Evolutionary conservation across 2,113 vertebrate genomes (phyloP).

Genomic region (Peromyscus polionotus): DNA sequence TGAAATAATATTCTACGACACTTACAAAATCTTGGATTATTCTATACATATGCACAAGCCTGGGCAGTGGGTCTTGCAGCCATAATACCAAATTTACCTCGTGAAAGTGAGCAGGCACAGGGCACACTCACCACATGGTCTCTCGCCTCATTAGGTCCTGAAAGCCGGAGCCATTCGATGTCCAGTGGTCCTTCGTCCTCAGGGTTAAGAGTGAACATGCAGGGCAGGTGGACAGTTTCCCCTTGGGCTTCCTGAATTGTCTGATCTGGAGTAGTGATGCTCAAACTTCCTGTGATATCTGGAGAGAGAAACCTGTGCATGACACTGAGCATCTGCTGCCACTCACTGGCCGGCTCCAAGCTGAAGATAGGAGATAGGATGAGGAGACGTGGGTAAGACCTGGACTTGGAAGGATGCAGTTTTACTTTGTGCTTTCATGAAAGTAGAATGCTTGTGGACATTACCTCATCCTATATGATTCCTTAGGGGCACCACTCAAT

Average conservation of each 20-base stretch:
- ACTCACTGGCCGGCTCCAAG: background rate
- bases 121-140: background rate
- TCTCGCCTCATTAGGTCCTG: background rate
- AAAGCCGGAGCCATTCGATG: background rate
- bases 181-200: background rate
- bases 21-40: background rate
- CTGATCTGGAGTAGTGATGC: background rate
- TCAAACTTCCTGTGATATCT: background rate
- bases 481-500: background rate
- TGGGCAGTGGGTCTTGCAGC: no score
- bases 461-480: background rate
- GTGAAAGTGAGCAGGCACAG: background rate
- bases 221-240: background rate
- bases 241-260: background rate
- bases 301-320: background rate
- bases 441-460: background rate
- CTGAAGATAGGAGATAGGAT: background rate
- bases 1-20: no score
- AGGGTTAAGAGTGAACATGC: background rate
- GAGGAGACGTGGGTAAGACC: background rate
- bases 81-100: background rate
- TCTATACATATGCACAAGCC: background rate
- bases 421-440: background rate
- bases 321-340: background rate
- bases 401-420: background rate